These are phyloP conservation scores for Drosophila infuscata DNA, from an alignment of 2,888 invertebrate genomes.

Conservation along the genomic window DNA sequence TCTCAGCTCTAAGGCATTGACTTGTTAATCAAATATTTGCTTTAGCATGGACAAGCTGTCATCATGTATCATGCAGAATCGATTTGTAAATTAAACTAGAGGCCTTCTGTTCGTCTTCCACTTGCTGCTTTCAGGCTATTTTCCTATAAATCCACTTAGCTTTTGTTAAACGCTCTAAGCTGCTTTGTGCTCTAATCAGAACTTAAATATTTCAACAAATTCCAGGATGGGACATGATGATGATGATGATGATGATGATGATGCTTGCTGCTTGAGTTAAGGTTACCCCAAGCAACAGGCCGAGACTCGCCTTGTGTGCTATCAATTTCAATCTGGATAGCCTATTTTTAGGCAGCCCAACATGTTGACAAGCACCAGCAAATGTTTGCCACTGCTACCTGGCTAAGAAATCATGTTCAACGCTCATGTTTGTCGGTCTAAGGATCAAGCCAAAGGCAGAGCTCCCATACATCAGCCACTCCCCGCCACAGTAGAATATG, in stretches of 20 bases:
- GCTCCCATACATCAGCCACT: not conserved
- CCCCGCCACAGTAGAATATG: slow-evolving; percentile 42
- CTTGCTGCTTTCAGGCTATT: not conserved
- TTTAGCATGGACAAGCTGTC: not conserved
- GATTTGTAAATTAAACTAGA: slow-evolving; percentile 4
- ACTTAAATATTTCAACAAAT: slow-evolving; percentile 53
- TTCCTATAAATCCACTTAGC: slow-evolving; percentile 15
- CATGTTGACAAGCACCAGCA: slow-evolving; percentile 69
- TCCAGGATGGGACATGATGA: slow-evolving; percentile 5
- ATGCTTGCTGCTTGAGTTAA: not conserved
- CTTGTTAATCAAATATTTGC: not conserved
- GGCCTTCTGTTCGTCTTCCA: not conserved
- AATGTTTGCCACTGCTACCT: slow-evolving; percentile 45
- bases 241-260: not conserved
- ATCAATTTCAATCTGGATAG: slow-evolving; percentile 72
- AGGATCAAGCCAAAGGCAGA: slow-evolving; percentile 24
- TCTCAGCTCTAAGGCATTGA: not conserved
- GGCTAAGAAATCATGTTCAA: slow-evolving; percentile 13
- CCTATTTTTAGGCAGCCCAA: slow-evolving; percentile 57
- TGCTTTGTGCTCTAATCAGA: slow-evolving; percentile 60
- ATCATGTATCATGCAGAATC: not conserved
- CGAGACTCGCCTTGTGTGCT: slow-evolving; percentile 18
- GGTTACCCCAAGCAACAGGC: slow-evolving; percentile 17
- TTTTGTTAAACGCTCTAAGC: slow-evolving; percentile 30
- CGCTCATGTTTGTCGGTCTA: slow-evolving; percentile 13